Conservation (phyloP, 2,797 vertebrate genomes). For the Hydrocynus forskahlii region DNA sequence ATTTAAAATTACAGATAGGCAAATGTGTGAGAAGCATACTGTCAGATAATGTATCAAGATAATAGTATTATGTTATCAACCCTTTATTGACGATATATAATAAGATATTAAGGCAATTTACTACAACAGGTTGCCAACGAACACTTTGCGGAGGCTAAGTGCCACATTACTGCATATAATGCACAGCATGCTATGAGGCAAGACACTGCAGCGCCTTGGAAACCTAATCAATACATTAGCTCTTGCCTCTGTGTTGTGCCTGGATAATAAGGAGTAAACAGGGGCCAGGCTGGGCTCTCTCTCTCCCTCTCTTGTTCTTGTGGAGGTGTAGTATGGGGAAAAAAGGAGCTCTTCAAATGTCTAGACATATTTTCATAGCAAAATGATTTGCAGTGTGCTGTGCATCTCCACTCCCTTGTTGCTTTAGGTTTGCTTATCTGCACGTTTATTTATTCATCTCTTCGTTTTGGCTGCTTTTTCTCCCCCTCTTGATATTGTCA, state of each 20-base stretch:
- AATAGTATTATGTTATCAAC: too few relatives aligned
- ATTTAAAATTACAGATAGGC: too few relatives aligned
- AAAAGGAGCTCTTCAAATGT: slow-evolving; percentile 9
- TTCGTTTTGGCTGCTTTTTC: slow-evolving; percentile 67
- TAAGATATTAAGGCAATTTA: background rate
- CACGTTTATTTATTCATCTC: slow-evolving; percentile 74
- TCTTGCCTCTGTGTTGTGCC: background rate
- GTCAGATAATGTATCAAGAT: background rate
- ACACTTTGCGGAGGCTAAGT: background rate
- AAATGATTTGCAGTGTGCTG: slow-evolving; percentile 50
- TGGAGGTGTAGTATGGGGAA: background rate
- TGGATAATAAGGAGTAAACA: background rate
- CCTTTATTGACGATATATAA: background rate
- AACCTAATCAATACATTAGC: background rate
- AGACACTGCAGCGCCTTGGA: background rate
- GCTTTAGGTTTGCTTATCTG: slow-evolving; percentile 69
- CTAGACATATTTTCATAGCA: slow-evolving; percentile 60
- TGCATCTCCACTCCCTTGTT: slow-evolving; percentile 50
- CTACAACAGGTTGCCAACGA: background rate
- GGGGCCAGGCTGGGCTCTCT: background rate
- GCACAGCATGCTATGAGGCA: background rate
- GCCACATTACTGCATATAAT: background rate
- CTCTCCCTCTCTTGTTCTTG: background rate
- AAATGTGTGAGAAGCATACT: background rate
- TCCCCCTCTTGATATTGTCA: slow-evolving; percentile 76